Conservation (phyloP, 1,140 invertebrate species). For the Theocolax elegans region DNA sequence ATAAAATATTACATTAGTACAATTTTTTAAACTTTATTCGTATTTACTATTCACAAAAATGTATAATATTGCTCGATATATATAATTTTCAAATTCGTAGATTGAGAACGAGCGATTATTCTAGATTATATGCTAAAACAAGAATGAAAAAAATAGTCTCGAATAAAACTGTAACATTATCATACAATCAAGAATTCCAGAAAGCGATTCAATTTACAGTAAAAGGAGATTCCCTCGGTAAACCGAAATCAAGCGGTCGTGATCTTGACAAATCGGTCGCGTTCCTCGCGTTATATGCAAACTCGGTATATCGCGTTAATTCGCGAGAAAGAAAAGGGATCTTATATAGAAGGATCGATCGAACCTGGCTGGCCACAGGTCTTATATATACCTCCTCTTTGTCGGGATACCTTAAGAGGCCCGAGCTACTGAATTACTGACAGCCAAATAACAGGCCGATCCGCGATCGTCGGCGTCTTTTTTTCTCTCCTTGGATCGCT, state of each 20-base stretch:
- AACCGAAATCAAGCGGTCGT: conserved; percentile 19
- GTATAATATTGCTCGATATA: too few species aligned
- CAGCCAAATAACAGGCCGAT: conserved; percentile 60
- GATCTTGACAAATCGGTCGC: conserved; percentile 40
- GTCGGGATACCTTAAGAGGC: conserved; percentile 43
- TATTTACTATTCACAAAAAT: too few species aligned
- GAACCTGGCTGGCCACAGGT: conserved; percentile 43
- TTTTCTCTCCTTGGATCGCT: conserved; percentile 9
- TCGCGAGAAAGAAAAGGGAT: conserved; percentile 19
- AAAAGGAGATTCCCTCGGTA: too few species aligned
- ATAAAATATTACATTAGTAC: too few species aligned
- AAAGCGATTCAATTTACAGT: conserved; percentile 38
- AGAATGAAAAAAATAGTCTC: too few species aligned
- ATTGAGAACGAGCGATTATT: too few species aligned
- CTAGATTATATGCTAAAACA: too few species aligned
- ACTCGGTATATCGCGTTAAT: conserved; percentile 10
- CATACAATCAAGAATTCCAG: too few species aligned
- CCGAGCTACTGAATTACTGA: conserved; percentile 60
- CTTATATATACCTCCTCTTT: not conserved
- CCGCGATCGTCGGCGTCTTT: conserved; percentile 49
- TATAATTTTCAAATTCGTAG: too few species aligned
- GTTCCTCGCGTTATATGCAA: conserved; percentile 31
- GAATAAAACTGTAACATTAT: too few species aligned
- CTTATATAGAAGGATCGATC: conserved; percentile 49
- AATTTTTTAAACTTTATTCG: too few species aligned